phyloP scores from a whole-genome alignment of 2,797 vertebrate genomes.

The Parauchenoglanis punctatus region DNA sequence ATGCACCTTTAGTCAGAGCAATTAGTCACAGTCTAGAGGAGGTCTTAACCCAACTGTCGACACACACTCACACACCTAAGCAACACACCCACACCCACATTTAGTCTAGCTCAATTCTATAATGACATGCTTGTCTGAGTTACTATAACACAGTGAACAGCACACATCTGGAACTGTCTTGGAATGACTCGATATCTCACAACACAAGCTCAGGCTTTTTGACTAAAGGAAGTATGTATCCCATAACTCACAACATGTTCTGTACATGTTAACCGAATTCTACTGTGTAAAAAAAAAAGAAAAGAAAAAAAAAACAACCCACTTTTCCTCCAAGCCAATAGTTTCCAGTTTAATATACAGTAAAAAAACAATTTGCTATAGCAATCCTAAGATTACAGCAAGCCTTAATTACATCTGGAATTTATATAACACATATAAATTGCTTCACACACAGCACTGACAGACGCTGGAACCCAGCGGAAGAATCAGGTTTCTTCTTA shows the following conservation, averaged over 20 bases:
- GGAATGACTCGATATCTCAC: background rate
- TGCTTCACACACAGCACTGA: slow-evolving; percentile 16
- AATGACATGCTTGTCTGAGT: slow-evolving; percentile 1
- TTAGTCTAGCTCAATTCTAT: background rate
- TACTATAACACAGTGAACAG: background rate
- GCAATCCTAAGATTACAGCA: background rate
- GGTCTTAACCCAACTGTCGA: slow-evolving; percentile 33
- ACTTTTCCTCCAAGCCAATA: no score
- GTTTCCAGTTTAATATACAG: background rate
- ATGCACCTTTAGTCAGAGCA: slow-evolving; percentile 45
- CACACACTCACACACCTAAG: slow-evolving; percentile 15
- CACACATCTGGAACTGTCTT: background rate
- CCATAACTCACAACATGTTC: background rate
- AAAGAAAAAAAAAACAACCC: background rate
- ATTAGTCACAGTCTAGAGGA: slow-evolving; percentile 51
- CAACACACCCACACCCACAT: background rate
- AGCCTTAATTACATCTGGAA: slow-evolving; percentile 26
- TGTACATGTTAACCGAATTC: background rate
- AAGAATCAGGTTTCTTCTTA: slow-evolving; percentile 33
- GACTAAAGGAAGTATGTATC: background rate
- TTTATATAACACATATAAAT: slow-evolving; percentile 25
- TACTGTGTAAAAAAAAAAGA: background rate
- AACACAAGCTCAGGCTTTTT: background rate
- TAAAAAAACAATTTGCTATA: background rate
- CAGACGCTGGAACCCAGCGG: slow-evolving; percentile 7